Conservation (phyloP, 2,888 invertebrate genomes). For the Andrena haemorrhoa region DNA sequence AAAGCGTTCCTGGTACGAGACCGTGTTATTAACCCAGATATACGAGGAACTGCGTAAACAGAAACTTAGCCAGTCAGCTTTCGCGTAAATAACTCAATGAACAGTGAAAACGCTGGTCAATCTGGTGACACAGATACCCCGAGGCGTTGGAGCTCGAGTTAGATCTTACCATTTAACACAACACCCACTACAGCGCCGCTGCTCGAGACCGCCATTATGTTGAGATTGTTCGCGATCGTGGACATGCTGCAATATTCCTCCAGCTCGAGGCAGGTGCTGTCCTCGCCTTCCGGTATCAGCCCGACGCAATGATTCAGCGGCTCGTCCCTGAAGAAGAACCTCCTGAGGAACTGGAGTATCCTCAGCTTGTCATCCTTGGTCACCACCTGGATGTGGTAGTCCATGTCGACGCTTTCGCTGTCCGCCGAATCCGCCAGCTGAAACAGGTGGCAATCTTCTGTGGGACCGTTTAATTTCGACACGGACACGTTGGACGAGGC, state of each 20-base stretch:
- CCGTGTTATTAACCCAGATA: conserved; percentile 48
- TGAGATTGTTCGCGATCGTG: conserved; percentile 87
- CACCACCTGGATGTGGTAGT: conserved; percentile 85
- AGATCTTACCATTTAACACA: conserved; percentile 85
- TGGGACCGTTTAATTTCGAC: not conserved
- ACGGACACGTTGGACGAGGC: no score
- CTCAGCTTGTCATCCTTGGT: conserved; percentile 86
- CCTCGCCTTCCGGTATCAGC: conserved; percentile 87
- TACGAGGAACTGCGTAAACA: conserved; percentile 27
- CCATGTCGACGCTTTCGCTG: conserved; percentile 74
- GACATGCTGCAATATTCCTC: conserved; percentile 87
- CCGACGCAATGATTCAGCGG: conserved; percentile 89
- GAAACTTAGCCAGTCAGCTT: not conserved
- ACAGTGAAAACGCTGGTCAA: not conserved
- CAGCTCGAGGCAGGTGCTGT: conserved; percentile 87
- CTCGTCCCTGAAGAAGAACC: conserved; percentile 91
- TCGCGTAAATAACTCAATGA: conserved; percentile 19
- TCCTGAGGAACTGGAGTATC: conserved; percentile 87
- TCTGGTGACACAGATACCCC: not conserved
- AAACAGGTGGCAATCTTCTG: conserved; percentile 34
- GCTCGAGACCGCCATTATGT: conserved; percentile 88
- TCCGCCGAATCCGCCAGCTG: conserved; percentile 79
- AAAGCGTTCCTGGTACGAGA: conserved; percentile 17
- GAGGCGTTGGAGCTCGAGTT: not conserved
- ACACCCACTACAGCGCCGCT: conserved; percentile 87